Conservation (phyloP, 2,113 vertebrate species). For the Charadrius vociferus region DNA sequence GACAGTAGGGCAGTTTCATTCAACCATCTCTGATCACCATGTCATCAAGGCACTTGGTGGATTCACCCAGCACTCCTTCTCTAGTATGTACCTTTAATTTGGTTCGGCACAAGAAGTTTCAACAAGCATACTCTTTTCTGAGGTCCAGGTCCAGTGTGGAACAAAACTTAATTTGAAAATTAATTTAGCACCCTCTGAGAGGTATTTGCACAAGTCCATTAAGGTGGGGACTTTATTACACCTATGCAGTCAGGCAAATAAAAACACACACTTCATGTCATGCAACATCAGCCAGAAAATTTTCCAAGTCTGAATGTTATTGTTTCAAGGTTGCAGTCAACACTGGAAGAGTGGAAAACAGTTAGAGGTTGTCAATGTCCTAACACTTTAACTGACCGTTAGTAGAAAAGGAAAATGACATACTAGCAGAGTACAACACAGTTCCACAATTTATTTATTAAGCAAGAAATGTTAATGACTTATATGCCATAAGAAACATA, state of each 20-base stretch:
- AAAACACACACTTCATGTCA: conserved; percentile 15
- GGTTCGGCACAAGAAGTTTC: not conserved
- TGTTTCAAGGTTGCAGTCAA: conserved; percentile 24
- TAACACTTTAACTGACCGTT: conserved; percentile 41
- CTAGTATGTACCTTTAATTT: not conserved
- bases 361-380: not conserved
- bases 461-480: not conserved
- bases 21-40: not conserved
- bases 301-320: conserved; percentile 4
- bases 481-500: not conserved
- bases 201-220: conserved; percentile 16
- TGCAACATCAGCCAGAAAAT: conserved; percentile 14
- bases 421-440: not conserved
- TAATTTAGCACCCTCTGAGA: not conserved
- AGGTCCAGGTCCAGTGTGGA: not conserved
- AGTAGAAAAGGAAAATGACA: conserved; percentile 5
- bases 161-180: not conserved
- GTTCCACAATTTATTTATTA: conserved; percentile 31
- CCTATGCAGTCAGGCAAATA: conserved; percentile 40
- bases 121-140: not conserved
- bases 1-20: not conserved
- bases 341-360: not conserved
- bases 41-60: not conserved
- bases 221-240: conserved; percentile 36
- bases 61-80: not conserved